Percentiles rank a stretch among this genome's conserved stretches.
Evolutionary conservation across 2,113 vertebrate species (phyloP).

Genomic region (Myotis lucifugus): DNA sequence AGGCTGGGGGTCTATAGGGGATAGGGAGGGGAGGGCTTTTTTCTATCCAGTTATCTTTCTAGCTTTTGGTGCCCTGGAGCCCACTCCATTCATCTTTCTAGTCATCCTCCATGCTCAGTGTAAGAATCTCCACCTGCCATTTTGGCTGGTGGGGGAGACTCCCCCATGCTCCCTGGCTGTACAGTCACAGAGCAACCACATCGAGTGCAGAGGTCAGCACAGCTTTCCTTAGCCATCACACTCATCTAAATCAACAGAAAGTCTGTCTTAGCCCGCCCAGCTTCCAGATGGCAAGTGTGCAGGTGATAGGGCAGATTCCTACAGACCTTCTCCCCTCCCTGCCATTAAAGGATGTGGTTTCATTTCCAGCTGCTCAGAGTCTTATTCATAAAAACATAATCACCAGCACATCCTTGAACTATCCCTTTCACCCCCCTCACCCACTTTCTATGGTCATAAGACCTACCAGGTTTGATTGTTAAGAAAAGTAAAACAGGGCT

Average conservation of each 20-base stretch:
- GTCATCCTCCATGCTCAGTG: not conserved
- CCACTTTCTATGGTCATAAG: not conserved
- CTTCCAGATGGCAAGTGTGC: not conserved
- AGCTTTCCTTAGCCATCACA: not conserved
- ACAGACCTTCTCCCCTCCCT: not conserved
- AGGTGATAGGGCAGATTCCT: not conserved
- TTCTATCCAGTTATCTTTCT: not conserved
- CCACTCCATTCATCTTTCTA: not conserved
- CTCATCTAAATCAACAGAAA: not conserved
- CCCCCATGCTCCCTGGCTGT: not conserved
- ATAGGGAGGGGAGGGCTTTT: not conserved
- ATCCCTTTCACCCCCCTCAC: not conserved
- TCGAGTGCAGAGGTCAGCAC: not conserved
- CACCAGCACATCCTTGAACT: not conserved
- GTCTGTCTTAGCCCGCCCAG: not conserved
- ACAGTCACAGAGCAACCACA: not conserved
- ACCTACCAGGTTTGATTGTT: not conserved
- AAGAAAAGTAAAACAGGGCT: not conserved
- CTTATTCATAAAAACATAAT: not conserved
- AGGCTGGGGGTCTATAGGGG: not conserved
- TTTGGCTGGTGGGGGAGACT: not conserved
- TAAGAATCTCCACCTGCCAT: not conserved
- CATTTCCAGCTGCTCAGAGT: not conserved
- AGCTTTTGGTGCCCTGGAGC: not conserved
- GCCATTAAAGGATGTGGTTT: not conserved